These are phyloP conservation scores for Chelonia mydas DNA, from an alignment of 2,797 vertebrate species.

Conservation along the genomic window DNA sequence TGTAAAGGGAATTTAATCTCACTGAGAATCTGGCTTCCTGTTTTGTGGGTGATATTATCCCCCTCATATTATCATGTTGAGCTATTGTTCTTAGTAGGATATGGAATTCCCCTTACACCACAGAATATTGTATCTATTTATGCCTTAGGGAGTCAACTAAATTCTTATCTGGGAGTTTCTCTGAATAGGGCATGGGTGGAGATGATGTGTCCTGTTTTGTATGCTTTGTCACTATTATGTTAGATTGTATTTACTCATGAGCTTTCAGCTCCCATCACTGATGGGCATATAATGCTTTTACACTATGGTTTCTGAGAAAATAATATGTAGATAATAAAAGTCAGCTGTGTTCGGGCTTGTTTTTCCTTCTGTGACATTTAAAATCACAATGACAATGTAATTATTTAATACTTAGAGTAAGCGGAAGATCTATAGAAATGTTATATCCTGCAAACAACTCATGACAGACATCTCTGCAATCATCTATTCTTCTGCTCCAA, in stretches of 20 bases:
- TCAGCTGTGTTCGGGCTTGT: not conserved
- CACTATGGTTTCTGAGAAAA: not conserved
- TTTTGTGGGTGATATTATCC: not conserved
- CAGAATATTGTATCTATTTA: too few species aligned
- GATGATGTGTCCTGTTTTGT: not conserved
- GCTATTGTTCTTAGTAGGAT: not conserved
- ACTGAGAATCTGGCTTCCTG: not conserved
- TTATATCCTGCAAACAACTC: conserved; percentile 23
- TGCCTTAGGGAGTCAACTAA: not conserved
- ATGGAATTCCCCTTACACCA: not conserved
- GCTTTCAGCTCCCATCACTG: not conserved
- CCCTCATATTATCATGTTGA: not conserved
- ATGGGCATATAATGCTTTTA: not conserved
- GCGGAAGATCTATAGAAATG: not conserved
- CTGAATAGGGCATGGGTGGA: accelerated
- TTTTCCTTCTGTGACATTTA: not conserved
- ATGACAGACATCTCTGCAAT: conserved; percentile 24
- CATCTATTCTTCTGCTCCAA: not conserved
- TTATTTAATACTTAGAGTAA: conserved; percentile 11
- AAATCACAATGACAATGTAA: conserved; percentile 13
- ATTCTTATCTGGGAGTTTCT: not conserved
- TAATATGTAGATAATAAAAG: not conserved
- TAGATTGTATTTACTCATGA: not conserved
- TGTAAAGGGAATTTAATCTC: not conserved
- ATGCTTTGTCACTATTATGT: not conserved